These are phyloP conservation scores for Goniozus legneri DNA, from an alignment of 1,140 invertebrate genomes.

Conservation along the genomic window DNA sequence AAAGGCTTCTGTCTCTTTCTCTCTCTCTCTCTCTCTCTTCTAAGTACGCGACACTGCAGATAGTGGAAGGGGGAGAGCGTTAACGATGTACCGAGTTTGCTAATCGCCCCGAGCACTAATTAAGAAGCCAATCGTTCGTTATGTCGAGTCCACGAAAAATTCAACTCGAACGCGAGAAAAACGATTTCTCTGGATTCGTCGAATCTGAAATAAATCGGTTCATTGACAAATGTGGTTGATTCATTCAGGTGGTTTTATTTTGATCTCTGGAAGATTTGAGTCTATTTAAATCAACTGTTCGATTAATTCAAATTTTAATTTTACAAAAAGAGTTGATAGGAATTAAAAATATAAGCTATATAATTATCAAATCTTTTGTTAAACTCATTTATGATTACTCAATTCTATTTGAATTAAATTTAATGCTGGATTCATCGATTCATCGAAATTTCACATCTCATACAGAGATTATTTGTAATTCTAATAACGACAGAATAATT, in stretches of 20 bases:
- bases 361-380: neutral
- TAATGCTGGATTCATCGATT: neutral
- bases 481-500: neutral
- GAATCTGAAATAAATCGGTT: too few species aligned
- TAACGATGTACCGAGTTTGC: slow-evolving; percentile 18
- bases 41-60: neutral
- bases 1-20: too few species aligned
- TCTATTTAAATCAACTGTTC: neutral
- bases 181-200: too few species aligned
- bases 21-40: too few species aligned
- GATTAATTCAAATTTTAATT: neutral
- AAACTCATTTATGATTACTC: neutral
- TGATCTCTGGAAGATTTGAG: neutral
- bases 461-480: neutral
- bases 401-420: neutral
- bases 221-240: too few species aligned
- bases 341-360: too few species aligned
- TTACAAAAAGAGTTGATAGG: too few species aligned
- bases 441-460: too few species aligned
- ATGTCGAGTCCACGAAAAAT: too few species aligned
- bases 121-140: too few species aligned
- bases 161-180: neutral
- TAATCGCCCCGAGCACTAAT: slow-evolving; percentile 22
- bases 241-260: too few species aligned
- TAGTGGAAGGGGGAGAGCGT: slow-evolving; percentile 22